Base-by-base conservation (phyloP, 1,140 invertebrate species). In the Drosophila kohkoa region DNA sequence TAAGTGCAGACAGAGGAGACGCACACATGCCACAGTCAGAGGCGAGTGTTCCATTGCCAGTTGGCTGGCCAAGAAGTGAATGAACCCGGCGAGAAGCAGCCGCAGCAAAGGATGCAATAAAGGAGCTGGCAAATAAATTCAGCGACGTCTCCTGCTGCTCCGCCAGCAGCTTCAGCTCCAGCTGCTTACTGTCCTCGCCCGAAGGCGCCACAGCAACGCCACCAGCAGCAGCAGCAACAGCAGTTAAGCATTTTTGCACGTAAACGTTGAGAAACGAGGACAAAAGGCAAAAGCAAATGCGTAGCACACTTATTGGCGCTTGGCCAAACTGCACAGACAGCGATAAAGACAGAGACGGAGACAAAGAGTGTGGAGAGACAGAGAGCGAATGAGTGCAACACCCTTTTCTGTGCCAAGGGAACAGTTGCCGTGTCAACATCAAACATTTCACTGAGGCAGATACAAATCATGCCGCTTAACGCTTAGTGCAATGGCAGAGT, bases 121-220 rank as follows among this genome's bases (percentile, higher is more conserved):
- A 28, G 48, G 41, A 57, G 71, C 58, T 63, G 55, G 81, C 57
- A 83, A 81, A 89, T 89, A 89, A 89, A 89, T 81, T 83, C 80
- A 77, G 57, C 62, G 75, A 75, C 67, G 71, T 11, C 79, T 73
- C 32, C 52, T 57, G 51, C 59, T 64, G 60, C 28, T 30, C 8
- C n/a, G 41, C 38, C 20, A 30, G 16, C 15, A 15, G 55, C 25
- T 15, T 7, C 48, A 20, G 60, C 30, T 25, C 3, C 20, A 30
- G 38, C 38, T 41, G 38, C 38, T 41, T 10, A 4, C 10, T 38
- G 65, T 70, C 52, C 69, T 66, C 11, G 38, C 49, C 69, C 69
- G 68, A 67, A 68, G 78, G 68, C 49, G 81, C 75, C 66, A 32
- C 11, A 54, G 11, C 20, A 51, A 30, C 20, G 20, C 20, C 20